Base-by-base conservation (phyloP, 2,113 vertebrate genomes). In the Cyanocitta stelleri region DNA sequence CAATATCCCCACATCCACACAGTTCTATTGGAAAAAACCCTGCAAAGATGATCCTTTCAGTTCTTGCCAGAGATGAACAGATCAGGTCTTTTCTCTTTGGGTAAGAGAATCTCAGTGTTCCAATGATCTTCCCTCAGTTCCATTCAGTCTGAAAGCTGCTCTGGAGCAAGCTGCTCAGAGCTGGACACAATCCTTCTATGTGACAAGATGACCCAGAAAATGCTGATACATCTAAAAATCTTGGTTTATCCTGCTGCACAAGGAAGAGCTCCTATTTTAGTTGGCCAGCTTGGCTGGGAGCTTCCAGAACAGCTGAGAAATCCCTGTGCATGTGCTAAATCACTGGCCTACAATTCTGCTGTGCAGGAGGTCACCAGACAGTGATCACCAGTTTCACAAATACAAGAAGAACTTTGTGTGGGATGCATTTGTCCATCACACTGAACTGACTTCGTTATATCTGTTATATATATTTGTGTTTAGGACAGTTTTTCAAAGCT, bases 361-460 rank as follows among this genome's bases (percentile, higher is more conserved):
- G 33, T 26, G 52, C 43, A 30, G 37, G 11, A 82, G 22, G 43
- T 82, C 58, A 82, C 27, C 46, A 85, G 52, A 8, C 15, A 82
- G 9, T 1, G 1, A n/a, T n/a, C 63, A 51, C 35, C 32, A 44
- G 23, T 44, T 64, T 69, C 33, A 63, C 23, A 75, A 41, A 72
- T 4, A 33, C 5, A 2, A 7, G 1, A 46, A 77, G 67, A 56
- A n/a, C 10, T 73, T 54, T 11, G 2, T 15, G 54, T 22, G 11
- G 49, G n/a, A 77, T 43, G 11, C 9, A 48, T 81, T 66, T 48
- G 32, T 63, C n/a, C 27, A 2, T 55, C 43, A 63, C 21, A 32
- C 4, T 4, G 2, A 59, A 8, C 0, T 62, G 27, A 26, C 5
- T 74, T 58, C 2, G 7, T 64, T 33, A 3, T 29, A 26, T 49